These are phyloP conservation scores for Sebastes trivittatus DNA, from an alignment of 2,797 vertebrate genomes.

Conservation along the genomic window DNA sequence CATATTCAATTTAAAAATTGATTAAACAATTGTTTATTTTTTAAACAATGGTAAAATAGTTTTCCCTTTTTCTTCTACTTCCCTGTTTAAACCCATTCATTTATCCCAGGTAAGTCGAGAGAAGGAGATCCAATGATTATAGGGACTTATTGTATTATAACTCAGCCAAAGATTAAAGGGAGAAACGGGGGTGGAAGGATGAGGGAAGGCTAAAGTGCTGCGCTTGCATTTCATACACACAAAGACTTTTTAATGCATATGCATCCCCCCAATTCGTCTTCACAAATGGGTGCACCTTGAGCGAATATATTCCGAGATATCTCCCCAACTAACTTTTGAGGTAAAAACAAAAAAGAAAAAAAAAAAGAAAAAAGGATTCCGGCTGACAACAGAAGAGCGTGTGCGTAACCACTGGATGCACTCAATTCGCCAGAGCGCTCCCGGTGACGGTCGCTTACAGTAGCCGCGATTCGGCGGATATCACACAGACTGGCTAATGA, in stretches of 20 bases:
- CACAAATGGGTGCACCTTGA: slow-evolving; percentile 78
- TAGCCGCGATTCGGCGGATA: slow-evolving; percentile 63
- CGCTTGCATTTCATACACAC: slow-evolving; percentile 71
- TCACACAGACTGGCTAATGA: slow-evolving; percentile 86
- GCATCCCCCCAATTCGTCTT: slow-evolving; percentile 69
- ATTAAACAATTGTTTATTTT: slow-evolving; percentile 30
- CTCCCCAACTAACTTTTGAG: slow-evolving; percentile 73
- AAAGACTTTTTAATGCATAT: slow-evolving; percentile 79
- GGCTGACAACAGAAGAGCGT: slow-evolving; percentile 52
- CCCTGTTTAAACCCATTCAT: slow-evolving; percentile 39
- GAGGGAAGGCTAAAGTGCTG: slow-evolving; percentile 75
- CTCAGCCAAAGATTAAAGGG: slow-evolving; percentile 72
- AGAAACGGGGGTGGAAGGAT: slow-evolving; percentile 65
- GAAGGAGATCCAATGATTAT: slow-evolving; percentile 64
- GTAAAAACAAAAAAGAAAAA: slow-evolving; percentile 61
- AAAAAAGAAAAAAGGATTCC: slow-evolving; percentile 29
- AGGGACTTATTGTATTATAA: slow-evolving; percentile 74
- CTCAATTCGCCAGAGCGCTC: slow-evolving; percentile 61
- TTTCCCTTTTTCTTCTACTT: slow-evolving; percentile 9
- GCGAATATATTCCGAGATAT: slow-evolving; percentile 75
- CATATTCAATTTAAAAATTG: slow-evolving; percentile 16
- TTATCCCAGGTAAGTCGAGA: slow-evolving; percentile 56
- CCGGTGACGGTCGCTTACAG: slow-evolving; percentile 71
- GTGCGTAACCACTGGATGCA: slow-evolving; percentile 57
- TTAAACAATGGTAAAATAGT: neutral